A percentile compares a stretch with the other conserved stretches of the same genome.
Evolutionary conservation across 1,140 invertebrate genomes (phyloP).

Genomic region (Spodoptera litura): DNA sequence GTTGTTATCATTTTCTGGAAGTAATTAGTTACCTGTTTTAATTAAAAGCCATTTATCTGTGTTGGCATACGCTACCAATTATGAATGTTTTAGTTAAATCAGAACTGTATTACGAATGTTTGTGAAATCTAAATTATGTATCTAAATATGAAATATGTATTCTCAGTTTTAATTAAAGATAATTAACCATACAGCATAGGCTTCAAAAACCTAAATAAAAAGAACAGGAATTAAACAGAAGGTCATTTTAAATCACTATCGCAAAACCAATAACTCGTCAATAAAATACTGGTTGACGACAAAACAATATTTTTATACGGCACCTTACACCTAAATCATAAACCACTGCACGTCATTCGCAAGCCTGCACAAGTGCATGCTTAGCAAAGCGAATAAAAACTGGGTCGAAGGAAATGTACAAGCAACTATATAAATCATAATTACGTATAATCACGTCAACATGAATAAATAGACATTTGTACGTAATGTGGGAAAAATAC

Average conservation of each 20-base stretch:
- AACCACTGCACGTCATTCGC: slow-evolving; percentile 2
- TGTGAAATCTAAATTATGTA: background rate
- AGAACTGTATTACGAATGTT: background rate
- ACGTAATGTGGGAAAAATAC: slow-evolving; percentile 41
- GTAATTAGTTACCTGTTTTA: slow-evolving; percentile 23
- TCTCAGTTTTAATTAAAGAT: no score
- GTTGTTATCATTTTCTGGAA: background rate
- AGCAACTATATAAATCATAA: slow-evolving; percentile 19
- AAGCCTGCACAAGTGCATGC: slow-evolving; percentile 4
- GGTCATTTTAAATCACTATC: background rate
- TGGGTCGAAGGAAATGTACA: slow-evolving; percentile 25
- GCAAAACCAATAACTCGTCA: background rate
- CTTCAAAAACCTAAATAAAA: background rate
- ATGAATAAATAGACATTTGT: background rate
- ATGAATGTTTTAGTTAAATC: background rate
- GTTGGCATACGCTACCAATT: background rate
- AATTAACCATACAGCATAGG: background rate
- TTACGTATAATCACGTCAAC: slow-evolving; percentile 30
- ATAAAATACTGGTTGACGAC: slow-evolving; percentile 6
- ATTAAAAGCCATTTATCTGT: background rate
- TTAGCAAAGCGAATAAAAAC: background rate
- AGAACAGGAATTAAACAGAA: background rate
- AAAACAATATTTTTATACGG: background rate
- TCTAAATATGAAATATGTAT: no score
- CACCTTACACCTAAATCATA: background rate